Base-by-base conservation (phyloP, 2,113 vertebrate genomes). In the Melanerpes aurifrons region DNA sequence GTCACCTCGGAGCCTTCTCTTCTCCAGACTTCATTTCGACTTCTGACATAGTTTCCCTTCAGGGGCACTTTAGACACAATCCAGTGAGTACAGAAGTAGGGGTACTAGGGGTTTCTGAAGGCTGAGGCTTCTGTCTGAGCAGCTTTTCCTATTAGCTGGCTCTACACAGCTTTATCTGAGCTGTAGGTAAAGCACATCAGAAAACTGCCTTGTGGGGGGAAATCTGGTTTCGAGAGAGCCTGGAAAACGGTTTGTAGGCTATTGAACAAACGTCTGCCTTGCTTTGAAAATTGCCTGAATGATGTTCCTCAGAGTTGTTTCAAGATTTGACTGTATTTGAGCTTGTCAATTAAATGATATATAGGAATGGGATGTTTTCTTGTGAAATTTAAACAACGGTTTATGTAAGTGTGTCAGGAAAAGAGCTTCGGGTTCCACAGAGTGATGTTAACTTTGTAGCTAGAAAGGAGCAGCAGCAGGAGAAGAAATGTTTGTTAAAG, bases 131-230 rank as follows among this genome's bases (percentile, higher is more conserved):
- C 53, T 43, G 28, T 53, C 21, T 7, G 8, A 0, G 31, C 1
- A 54, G 32, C 43, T 73, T 48, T 64, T 45, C 28, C 26, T 45
- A 0, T 25, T 28, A 18, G 21, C 11, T 71, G 8, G 32, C 16
- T 45, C 47, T 47, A 47, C 56, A 45, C 25, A 25, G 26, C 35
- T 35, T 28, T 15, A 2, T 48, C 47, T 22, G 72, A 18, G 43
- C 3, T 1, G 5, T 14, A 21, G 21, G 17, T 50, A 18, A 69
- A 74, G 47, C 6, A 1, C 1, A 0, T 48, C 11, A 66, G 56
- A 43, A 70, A 48, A 32, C 22, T 57, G 26, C 37, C 26, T 15
- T 26, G 17, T 8, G 18, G 13, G 37, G 8, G 5, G 6, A 26
- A n/a, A 3, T 2, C 35, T 62, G 35, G 24, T 29, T 83, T 92